Evolutionary conservation across 2,797 vertebrate species (phyloP).

Genomic region (Nyctalus aviator): DNA sequence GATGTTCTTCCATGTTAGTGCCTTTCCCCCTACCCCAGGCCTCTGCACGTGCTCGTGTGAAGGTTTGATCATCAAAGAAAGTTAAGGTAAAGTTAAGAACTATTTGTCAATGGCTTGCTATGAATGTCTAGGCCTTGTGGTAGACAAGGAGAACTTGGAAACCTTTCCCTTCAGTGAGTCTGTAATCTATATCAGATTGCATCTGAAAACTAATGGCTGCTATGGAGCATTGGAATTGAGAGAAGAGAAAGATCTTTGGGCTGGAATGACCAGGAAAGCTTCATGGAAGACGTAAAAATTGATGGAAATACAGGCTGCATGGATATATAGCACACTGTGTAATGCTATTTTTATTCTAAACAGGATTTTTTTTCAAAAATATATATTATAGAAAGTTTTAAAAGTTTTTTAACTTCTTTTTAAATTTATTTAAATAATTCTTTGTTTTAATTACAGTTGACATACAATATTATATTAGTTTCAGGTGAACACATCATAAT

Average conservation of each 20-base stretch:
- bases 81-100: background rate
- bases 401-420: background rate
- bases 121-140: background rate
- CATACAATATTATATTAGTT: background rate
- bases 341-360: slow-evolving; percentile 47
- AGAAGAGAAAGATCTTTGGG: background rate
- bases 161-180: background rate
- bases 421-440: background rate
- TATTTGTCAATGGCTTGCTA: background rate
- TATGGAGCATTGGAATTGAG: slow-evolving; percentile 1
- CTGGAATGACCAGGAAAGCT: slow-evolving; percentile 1
- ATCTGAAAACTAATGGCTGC: background rate
- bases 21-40: background rate
- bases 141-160: background rate
- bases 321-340: background rate
- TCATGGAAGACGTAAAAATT: background rate
- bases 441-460: background rate
- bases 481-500: background rate
- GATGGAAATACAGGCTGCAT: background rate
- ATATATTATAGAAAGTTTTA: background rate
- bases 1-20: background rate
- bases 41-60: background rate
- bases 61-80: background rate
- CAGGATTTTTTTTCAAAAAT: slow-evolving; percentile 50
- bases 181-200: background rate